Conservation (phyloP, 2,113 vertebrate genomes). For the Leucopsar rothschildi region DNA sequence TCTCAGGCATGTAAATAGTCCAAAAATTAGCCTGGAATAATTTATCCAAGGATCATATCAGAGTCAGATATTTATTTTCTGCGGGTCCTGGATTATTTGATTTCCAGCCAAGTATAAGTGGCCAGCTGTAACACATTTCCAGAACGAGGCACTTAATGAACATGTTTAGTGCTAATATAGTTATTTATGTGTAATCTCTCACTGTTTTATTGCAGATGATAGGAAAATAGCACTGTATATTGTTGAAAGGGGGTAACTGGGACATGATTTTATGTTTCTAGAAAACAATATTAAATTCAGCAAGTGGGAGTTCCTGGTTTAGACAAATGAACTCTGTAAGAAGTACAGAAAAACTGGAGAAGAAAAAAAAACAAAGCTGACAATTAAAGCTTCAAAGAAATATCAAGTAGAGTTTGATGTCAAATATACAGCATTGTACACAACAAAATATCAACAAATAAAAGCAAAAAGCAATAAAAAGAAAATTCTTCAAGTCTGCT, state of each 20-base stretch:
- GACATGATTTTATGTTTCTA: conserved; percentile 6
- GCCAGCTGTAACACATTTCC: conserved; percentile 61
- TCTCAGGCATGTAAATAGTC: background rate
- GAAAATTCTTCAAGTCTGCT: conserved; percentile 1
- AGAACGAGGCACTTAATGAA: conserved; percentile 57
- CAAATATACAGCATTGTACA: conserved; percentile 20
- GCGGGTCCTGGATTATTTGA: conserved; percentile 38
- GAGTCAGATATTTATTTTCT: conserved; percentile 33
- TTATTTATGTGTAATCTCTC: conserved; percentile 50
- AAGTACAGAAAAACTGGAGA: background rate
- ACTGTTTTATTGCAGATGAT: conserved; percentile 52
- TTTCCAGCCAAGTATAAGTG: conserved; percentile 46
- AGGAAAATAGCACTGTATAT: conserved; percentile 40
- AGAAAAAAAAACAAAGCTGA: background rate
- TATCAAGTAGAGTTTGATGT: conserved; percentile 28
- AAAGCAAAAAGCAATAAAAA: conserved; percentile 42
- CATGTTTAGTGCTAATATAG: conserved; percentile 39
- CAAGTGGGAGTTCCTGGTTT: background rate
- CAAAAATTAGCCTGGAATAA: background rate
- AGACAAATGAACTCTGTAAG: background rate
- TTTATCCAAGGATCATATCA: background rate
- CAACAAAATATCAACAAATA: conserved; percentile 23
- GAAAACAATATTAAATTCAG: conserved; percentile 34
- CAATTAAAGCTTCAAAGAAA: conserved; percentile 54
- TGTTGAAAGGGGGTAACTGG: conserved; percentile 11